phyloP scores from a whole-genome alignment of 2,888 invertebrate genomes.

The Cephalotes varians region DNA sequence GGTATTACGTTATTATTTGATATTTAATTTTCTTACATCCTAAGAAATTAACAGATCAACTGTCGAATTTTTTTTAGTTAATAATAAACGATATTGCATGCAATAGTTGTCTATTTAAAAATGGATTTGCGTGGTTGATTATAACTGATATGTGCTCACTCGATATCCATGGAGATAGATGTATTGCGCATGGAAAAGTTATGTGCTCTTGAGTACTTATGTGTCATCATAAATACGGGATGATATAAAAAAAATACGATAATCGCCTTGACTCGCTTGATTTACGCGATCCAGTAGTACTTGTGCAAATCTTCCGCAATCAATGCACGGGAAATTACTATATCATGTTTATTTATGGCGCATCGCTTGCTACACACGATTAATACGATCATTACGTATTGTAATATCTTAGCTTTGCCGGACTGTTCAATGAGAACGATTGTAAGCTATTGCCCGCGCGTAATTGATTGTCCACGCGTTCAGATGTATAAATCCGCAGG shows the following conservation, averaged over 20 bases:
- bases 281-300: slow-evolving; percentile 32
- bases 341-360: slow-evolving; percentile 49
- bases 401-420: slow-evolving; percentile 48
- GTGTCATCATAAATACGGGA: slow-evolving; percentile 25
- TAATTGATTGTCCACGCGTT: slow-evolving; percentile 55
- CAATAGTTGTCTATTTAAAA: neutral
- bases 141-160: slow-evolving; percentile 8
- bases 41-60: neutral
- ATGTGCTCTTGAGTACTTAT: slow-evolving; percentile 16
- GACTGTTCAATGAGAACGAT: slow-evolving; percentile 17
- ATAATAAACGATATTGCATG: neutral
- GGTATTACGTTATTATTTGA: neutral
- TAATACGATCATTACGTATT: slow-evolving; percentile 55
- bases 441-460: slow-evolving; percentile 39
- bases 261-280: slow-evolving; percentile 32
- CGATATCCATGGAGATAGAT: slow-evolving; percentile 15
- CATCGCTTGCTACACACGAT: slow-evolving; percentile 23
- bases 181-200: slow-evolving; percentile 7
- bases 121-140: neutral
- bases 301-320: slow-evolving; percentile 49
- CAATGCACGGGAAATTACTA: slow-evolving; percentile 13
- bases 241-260: neutral
- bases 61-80: neutral
- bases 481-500: slow-evolving; percentile 50
- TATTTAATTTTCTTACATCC: neutral